Conservation (phyloP, 2,113 vertebrate genomes). For the Neolamprologus tretocephalus region DNA sequence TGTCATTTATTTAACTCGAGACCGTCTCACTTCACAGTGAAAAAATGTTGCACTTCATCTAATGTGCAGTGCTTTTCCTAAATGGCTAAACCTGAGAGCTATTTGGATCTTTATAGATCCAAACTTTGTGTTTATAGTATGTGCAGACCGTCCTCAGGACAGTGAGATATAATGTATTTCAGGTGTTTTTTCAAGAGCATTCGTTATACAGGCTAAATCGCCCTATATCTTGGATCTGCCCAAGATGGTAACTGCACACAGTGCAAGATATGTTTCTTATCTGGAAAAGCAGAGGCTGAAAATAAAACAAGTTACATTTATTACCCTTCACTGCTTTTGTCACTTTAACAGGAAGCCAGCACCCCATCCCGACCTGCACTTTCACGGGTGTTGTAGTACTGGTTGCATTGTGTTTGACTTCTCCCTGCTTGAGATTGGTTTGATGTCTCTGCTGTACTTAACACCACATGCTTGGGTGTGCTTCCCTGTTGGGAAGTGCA, state of each 20-base stretch:
- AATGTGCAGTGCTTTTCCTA: neutral
- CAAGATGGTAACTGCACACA: neutral
- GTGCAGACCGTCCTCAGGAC: neutral
- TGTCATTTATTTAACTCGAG: neutral
- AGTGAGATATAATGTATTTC: neutral
- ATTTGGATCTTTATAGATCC: neutral
- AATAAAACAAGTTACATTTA: neutral
- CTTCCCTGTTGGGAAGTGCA: conserved; percentile 1
- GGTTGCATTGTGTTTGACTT: conserved; percentile 31
- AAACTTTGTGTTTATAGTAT: neutral
- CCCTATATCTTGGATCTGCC: neutral
- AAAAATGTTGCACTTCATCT: neutral
- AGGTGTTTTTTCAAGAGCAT: neutral
- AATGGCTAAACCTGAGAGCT: neutral
- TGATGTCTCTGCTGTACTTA: neutral
- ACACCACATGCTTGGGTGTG: neutral
- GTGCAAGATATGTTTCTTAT: neutral
- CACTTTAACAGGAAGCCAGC: conserved; percentile 56
- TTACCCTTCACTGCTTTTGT: conserved; percentile 33
- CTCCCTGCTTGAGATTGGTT: neutral
- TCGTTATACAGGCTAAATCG: neutral
- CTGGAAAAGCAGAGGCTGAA: neutral
- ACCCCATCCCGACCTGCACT: conserved; percentile 12
- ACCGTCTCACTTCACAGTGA: neutral
- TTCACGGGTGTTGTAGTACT: conserved; percentile 55